Conservation (phyloP, 2,888 invertebrate genomes). For the Andrena marginata region DNA sequence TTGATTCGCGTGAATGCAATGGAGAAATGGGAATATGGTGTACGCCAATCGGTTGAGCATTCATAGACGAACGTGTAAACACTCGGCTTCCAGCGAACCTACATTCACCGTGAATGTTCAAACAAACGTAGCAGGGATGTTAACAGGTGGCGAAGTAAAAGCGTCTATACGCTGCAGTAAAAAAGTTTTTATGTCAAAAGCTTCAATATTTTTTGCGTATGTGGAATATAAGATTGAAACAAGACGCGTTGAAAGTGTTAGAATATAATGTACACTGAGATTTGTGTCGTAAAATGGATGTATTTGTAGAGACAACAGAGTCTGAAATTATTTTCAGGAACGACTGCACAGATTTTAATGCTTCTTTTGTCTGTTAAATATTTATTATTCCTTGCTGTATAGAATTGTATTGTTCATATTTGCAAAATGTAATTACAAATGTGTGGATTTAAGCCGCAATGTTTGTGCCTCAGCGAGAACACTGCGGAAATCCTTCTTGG, state of each 20-base stretch:
- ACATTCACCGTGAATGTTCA: conserved; percentile 7
- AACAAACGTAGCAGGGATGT: conserved; percentile 25
- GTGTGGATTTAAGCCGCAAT: too few relatives aligned
- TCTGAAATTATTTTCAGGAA: too few relatives aligned
- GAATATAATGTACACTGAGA: not conserved
- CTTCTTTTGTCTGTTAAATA: too few relatives aligned
- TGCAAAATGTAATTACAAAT: too few relatives aligned
- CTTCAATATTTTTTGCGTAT: not conserved
- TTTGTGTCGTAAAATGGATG: too few relatives aligned
- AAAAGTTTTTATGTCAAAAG: not conserved
- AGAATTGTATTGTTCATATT: too few relatives aligned
- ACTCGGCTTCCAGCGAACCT: not conserved
- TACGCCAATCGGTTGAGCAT: conserved; percentile 46
- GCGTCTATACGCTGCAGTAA: not conserved
- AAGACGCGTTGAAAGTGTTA: conserved; percentile 8
- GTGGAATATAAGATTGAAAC: not conserved
- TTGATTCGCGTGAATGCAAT: not conserved
- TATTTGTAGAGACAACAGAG: too few relatives aligned
- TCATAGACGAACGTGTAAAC: conserved; percentile 45
- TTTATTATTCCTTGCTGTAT: too few relatives aligned
- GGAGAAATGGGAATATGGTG: conserved; percentile 33
- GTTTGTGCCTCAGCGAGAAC: too few relatives aligned
- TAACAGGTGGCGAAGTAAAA: conserved; percentile 22
- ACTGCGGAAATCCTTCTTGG: too few relatives aligned
- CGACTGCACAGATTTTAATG: too few relatives aligned